Evolutionary conservation across 2,797 vertebrate genomes (phyloP), one percentile per base, ranked within the genome.

Genomic region (Trematomus bernacchii): DNA sequence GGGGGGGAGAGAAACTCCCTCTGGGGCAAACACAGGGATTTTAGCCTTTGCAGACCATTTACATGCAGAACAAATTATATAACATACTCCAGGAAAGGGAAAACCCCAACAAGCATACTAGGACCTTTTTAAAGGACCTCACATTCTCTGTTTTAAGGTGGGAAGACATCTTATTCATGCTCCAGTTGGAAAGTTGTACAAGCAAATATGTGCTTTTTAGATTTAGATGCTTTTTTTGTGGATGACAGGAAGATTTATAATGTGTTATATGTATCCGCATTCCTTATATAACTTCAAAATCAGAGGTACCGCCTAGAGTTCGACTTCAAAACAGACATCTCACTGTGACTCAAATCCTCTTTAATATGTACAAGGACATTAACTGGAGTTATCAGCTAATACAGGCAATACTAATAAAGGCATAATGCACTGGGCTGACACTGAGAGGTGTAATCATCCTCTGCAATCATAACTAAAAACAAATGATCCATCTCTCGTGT

Each of bases 401-500:
- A 42, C 18, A 63, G 47, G 61, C 66, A 42, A 53, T 72, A 66
- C 61, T 47, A 37, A 37, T 55, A 23, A 52, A 18, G 60, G 19
- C 66, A 14, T 16, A 27, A 68, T 9, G 48, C 37, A 60, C 58
- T 16, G 48, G 60, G 48, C 54, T 48, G 64, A 47, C 51, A 54
- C 33, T n/a, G 27, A 40, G 66, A 53, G 54, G 43, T n/a, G 3
- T 46, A 43, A 65, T 71, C 57, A 52, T 69, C 50, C 60, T 65
- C 53, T 52, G 33, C 52, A 33, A 13, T 59, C 40, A 6, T 18
- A n/a, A 10, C 37, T 19, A 43, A 76, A 66, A 72, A 40, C 53
- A 51, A 70, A 71, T 52, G 23, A 76, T 68, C 53, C 53, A 15
- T 71, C 66, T 15, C 61, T 30, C 18, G 47, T 48, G 23, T 55